Conservation (phyloP, 2,113 vertebrate species). For the Oreotragus oreotragus region DNA sequence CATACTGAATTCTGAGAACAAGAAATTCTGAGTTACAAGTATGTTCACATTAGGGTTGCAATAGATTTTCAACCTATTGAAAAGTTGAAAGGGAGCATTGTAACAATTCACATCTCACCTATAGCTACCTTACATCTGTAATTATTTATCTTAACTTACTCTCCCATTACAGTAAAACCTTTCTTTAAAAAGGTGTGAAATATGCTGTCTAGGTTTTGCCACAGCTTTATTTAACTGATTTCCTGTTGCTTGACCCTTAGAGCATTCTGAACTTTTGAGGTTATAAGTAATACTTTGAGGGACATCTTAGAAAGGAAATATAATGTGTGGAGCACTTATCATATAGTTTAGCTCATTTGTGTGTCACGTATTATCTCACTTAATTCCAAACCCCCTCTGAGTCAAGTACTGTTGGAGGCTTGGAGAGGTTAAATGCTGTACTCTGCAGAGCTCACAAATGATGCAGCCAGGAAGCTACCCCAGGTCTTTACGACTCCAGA, state of each 20-base stretch:
- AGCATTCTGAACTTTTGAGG: neutral
- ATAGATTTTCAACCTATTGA: neutral
- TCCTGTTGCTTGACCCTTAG: neutral
- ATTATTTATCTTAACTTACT: neutral
- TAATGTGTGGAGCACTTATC: neutral
- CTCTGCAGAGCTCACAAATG: neutral
- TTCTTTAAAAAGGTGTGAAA: neutral
- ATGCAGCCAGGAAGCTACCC: neutral
- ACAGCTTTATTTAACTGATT: neutral
- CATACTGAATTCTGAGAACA: neutral
- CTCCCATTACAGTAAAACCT: neutral
- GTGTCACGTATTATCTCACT: neutral
- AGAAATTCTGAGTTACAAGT: neutral
- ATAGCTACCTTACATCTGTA: neutral
- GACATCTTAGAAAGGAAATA: neutral
- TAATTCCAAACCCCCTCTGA: neutral
- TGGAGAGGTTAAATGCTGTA: neutral
- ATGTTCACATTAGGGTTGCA: neutral
- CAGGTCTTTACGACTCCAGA: neutral
- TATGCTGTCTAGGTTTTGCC: neutral
- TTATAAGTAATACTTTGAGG: neutral
- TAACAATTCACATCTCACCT: neutral
- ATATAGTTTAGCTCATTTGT: neutral
- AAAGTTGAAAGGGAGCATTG: neutral
- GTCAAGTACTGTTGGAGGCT: too few relatives aligned